Percentiles rank a stretch among this genome's conserved stretches.
phyloP scores from a whole-genome alignment of 2,888 invertebrate species.

The Drosophila kambysellisi region DNA sequence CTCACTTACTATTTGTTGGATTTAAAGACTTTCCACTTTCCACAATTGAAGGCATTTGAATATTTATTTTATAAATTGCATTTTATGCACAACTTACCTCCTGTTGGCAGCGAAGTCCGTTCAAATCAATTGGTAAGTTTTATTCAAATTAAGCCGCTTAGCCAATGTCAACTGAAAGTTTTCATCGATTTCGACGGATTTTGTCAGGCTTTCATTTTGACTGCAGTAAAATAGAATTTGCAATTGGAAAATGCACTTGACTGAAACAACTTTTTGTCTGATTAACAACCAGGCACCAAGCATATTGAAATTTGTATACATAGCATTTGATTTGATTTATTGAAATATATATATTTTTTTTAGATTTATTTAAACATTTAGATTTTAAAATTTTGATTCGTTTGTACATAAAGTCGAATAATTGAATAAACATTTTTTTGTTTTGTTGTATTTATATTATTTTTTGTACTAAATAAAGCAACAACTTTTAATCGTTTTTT shows the following conservation, averaged over 20 bases:
- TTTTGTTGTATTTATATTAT: slow-evolving; percentile 14
- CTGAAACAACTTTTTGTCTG: slow-evolving; percentile 22
- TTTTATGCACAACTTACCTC: slow-evolving; percentile 56
- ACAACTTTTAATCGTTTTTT: slow-evolving; percentile 39
- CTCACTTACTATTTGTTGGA: background rate
- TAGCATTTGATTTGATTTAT: slow-evolving; percentile 22
- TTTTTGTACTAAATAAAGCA: slow-evolving; percentile 51
- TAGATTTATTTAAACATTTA: slow-evolving; percentile 68
- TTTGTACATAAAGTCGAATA: slow-evolving; percentile 64
- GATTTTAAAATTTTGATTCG: slow-evolving; percentile 61
- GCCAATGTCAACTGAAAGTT: slow-evolving; percentile 40
- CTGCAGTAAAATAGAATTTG: slow-evolving; percentile 26
- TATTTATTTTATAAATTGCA: slow-evolving; percentile 58
- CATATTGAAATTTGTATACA: slow-evolving; percentile 43
- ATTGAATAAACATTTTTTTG: slow-evolving; percentile 35
- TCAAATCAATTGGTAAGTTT: slow-evolving; percentile 40
- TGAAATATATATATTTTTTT: slow-evolving; percentile 43
- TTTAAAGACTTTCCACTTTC: too few relatives aligned
- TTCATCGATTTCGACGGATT: slow-evolving; percentile 15
- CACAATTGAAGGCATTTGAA: background rate
- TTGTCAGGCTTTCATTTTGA: slow-evolving; percentile 19
- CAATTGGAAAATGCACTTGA: slow-evolving; percentile 46
- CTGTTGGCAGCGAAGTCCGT: slow-evolving; percentile 11
- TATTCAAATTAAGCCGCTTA: slow-evolving; percentile 66
- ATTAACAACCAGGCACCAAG: background rate